Conservation (phyloP, 2,888 invertebrate species). For the Archips xylosteana region DNA sequence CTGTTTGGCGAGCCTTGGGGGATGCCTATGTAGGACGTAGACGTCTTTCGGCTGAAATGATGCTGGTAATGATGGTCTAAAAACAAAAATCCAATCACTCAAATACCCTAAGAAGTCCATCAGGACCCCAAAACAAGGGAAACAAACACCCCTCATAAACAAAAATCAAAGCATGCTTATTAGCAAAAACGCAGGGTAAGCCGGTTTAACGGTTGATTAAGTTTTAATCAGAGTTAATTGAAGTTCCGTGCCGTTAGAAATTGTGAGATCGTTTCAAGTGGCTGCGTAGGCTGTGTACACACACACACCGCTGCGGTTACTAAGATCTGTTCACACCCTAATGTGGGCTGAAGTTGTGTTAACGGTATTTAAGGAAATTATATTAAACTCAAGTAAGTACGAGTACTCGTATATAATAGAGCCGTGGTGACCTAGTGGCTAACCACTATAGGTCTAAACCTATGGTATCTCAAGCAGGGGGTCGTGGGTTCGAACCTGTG, state of each 20-base stretch:
- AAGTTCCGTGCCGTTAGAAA: constrained; percentile 47
- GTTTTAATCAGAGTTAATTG: constrained; percentile 68
- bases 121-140: background rate
- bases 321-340: constrained; percentile 10
- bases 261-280: constrained; percentile 49
- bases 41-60: too few species aligned
- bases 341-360: background rate
- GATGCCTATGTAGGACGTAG: too few species aligned
- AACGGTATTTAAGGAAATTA: too few species aligned
- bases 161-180: constrained; percentile 47
- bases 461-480: too few species aligned
- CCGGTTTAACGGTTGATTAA: constrained; percentile 63
- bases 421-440: too few species aligned
- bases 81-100: background rate
- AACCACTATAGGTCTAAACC: too few species aligned
- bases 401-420: too few species aligned
- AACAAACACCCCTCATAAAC: constrained; percentile 10
- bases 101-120: background rate
- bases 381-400: too few species aligned
- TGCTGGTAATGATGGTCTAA: too few species aligned
- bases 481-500: too few species aligned
- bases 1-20: too few species aligned
- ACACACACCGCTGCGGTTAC: constrained; percentile 20
- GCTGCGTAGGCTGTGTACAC: constrained; percentile 43
- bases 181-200: constrained; percentile 56